Evolutionary conservation across 2,888 invertebrate species (phyloP).

Genomic region (Eilema caniola): DNA sequence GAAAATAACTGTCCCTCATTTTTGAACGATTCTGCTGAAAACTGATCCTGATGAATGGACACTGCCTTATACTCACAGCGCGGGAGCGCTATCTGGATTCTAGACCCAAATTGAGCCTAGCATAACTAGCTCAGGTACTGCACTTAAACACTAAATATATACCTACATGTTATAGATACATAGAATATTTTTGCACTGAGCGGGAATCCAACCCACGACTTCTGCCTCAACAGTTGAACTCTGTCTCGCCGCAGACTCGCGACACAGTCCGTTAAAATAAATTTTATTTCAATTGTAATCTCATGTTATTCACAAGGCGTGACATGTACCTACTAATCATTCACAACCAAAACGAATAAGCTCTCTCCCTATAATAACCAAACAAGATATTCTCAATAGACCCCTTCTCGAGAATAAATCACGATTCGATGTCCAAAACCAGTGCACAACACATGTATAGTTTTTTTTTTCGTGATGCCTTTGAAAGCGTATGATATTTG

Average conservation of each 20-base stretch:
- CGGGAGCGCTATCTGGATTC: no score
- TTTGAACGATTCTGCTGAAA: no score
- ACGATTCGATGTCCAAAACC: constrained; percentile 39
- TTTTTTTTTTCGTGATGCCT: constrained; percentile 39
- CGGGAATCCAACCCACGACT: no score
- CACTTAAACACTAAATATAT: no score
- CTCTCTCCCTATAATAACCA: constrained; percentile 17
- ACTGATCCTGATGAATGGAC: no score
- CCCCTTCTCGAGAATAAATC: constrained; percentile 72
- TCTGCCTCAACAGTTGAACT: no score
- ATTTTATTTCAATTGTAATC: not conserved
- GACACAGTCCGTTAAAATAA: not conserved
- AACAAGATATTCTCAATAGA: constrained; percentile 58
- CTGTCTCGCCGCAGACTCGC: not conserved
- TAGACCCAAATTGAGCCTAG: no score
- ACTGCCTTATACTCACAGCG: no score
- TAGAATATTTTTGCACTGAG: no score
- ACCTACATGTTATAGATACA: no score
- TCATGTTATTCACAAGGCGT: constrained; percentile 8
- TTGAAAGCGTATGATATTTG: constrained; percentile 48
- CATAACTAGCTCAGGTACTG: no score
- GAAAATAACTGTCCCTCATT: no score
- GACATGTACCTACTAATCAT: constrained; percentile 9
- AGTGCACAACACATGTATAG: constrained; percentile 50
- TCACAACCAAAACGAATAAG: constrained; percentile 20